Conservation (phyloP, 2,888 invertebrate species). For the Plagodis pulveraria region DNA sequence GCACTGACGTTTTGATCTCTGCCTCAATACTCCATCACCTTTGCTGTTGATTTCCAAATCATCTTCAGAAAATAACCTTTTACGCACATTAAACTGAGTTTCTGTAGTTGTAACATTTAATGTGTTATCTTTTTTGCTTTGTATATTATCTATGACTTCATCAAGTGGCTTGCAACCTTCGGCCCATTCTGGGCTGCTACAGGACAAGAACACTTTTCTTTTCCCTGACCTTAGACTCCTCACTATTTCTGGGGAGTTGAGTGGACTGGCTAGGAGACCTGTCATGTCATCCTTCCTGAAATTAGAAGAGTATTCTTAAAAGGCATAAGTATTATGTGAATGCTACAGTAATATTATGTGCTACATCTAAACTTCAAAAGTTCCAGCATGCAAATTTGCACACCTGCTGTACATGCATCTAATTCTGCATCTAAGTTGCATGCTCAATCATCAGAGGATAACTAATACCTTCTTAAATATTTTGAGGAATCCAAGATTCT, state of each 20-base stretch:
- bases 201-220: constrained; percentile 57
- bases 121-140: constrained; percentile 41
- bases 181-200: constrained; percentile 76
- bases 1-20: constrained; percentile 58
- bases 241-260: constrained; percentile 64
- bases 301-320: constrained; percentile 36
- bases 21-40: constrained; percentile 60
- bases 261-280: constrained; percentile 52
- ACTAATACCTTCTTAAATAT: too few species aligned
- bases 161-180: constrained; percentile 65
- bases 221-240: constrained; percentile 53
- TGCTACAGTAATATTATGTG: neutral
- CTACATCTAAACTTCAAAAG: too few species aligned
- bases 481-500: too few species aligned
- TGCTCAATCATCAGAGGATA: too few species aligned
- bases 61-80: constrained; percentile 50
- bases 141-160: constrained; percentile 53
- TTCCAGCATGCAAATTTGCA: too few species aligned
- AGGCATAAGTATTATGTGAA: neutral
- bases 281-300: constrained; percentile 60
- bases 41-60: constrained; percentile 56
- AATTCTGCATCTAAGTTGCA: too few species aligned
- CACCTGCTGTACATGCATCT: too few species aligned
- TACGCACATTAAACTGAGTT: constrained; percentile 43
- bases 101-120: constrained; percentile 31